A percentile compares a stretch with the other conserved stretches of the same genome.
Conservation (phyloP, 2,797 vertebrate species). For the Dallia pectoralis region DNA sequence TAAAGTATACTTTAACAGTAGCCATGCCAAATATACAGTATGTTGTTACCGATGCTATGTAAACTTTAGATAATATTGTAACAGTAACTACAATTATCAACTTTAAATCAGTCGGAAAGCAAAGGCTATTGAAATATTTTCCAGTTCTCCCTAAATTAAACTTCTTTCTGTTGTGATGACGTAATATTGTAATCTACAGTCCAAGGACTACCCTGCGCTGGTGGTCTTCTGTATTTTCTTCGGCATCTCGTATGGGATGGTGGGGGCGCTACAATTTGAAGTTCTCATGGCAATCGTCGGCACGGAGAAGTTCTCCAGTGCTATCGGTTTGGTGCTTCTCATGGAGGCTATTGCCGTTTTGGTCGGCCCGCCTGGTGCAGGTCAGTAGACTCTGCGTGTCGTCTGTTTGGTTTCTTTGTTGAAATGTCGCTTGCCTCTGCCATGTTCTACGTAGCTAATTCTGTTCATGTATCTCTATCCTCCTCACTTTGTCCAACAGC, state of each 20-base stretch:
- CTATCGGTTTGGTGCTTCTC: constrained; percentile 92
- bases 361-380: constrained; percentile 89
- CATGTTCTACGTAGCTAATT: background rate
- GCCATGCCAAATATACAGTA: too few species aligned
- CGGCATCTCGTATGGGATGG: constrained; percentile 96
- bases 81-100: too few species aligned
- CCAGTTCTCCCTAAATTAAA: too few species aligned
- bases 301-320: constrained; percentile 91
- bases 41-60: too few species aligned
- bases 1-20: too few species aligned
- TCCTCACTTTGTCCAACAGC: background rate
- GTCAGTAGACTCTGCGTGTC: constrained; percentile 62
- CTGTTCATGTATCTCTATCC: background rate
- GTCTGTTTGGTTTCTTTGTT: too few species aligned
- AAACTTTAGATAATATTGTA: too few species aligned
- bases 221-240: constrained; percentile 94
- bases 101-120: too few species aligned
- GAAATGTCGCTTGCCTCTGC: too few species aligned
- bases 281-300: constrained; percentile 96
- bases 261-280: constrained; percentile 96
- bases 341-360: constrained; percentile 91
- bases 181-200: constrained; percentile 28
- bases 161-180: too few species aligned
- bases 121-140: too few species aligned
- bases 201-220: constrained; percentile 75